Evolutionary conservation across 92 coral and sea anemone species (phyloP).

Genomic region (Porites evermanni): DNA sequence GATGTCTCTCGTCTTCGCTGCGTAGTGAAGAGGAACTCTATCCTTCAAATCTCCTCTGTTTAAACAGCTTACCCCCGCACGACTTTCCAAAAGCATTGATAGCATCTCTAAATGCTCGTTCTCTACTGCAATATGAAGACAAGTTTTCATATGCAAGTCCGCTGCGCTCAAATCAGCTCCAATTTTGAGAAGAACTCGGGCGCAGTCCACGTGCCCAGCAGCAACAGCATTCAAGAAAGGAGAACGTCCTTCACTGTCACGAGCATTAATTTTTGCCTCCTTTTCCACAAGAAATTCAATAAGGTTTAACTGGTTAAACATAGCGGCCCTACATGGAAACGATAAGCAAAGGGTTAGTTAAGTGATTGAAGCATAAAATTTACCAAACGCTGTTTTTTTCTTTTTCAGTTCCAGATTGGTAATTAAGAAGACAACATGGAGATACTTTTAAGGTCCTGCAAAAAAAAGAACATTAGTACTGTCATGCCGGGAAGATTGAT

Average conservation of each 20-base stretch:
- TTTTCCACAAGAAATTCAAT: conserved; percentile 55
- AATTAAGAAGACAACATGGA: too few species aligned
- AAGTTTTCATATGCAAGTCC: conserved; percentile 64
- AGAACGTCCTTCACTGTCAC: conserved; percentile 67
- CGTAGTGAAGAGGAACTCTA: conserved; percentile 81
- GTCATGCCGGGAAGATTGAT: not conserved
- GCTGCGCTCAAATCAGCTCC: conserved; percentile 69
- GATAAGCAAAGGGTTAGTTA: not conserved
- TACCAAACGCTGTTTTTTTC: too few species aligned
- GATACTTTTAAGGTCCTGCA: too few species aligned
- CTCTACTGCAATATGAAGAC: conserved; percentile 82
- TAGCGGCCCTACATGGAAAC: conserved; percentile 42
- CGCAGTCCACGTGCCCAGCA: conserved; percentile 70
- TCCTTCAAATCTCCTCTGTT: conserved; percentile 61
- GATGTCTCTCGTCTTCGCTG: conserved; percentile 56
- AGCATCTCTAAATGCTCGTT: conserved; percentile 66
- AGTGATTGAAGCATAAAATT: too few species aligned
- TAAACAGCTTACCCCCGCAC: conserved; percentile 36
- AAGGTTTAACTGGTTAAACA: conserved; percentile 33
- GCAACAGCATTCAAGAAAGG: conserved; percentile 81
- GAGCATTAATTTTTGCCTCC: conserved; percentile 63
- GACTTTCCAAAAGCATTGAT: conserved; percentile 60
- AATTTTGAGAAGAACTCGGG: conserved; percentile 52
- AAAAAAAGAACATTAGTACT: not conserved
- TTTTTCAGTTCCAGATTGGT: too few species aligned